Conservation (phyloP, 2,113 vertebrate species). For the Oenanthe melanoleuca region DNA sequence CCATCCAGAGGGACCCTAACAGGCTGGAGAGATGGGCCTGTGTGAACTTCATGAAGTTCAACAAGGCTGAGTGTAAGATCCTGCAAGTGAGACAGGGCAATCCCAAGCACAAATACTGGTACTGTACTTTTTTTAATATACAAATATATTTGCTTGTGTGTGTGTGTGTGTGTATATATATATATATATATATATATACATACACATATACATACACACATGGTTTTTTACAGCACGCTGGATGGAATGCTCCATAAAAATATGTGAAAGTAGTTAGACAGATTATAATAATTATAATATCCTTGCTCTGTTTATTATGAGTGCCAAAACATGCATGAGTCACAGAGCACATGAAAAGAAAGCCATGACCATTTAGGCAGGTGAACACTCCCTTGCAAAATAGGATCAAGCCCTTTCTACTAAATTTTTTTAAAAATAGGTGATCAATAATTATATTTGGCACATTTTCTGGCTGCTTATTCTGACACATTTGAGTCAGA, state of each 20-base stretch:
- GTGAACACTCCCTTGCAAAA: neutral
- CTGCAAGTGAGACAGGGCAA: neutral
- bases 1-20: neutral
- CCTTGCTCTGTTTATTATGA: neutral
- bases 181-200: rapidly evolving
- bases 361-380: neutral
- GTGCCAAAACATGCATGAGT: neutral
- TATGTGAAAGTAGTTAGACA: neutral
- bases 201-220: rapidly evolving
- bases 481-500: neutral
- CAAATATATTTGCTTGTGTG: neutral
- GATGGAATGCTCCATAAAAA: neutral
- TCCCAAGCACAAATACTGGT: neutral
- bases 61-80: neutral
- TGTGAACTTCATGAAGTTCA: neutral
- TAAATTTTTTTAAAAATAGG: neutral
- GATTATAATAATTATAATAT: neutral
- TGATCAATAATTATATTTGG: neutral
- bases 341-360: neutral
- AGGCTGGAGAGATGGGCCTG: neutral
- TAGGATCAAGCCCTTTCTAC: neutral
- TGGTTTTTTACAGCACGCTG: neutral
- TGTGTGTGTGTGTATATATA: rapidly evolving
- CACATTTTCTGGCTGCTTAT: neutral
- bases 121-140: neutral